Evolutionary conservation across 2,797 vertebrate genomes (phyloP), one percentile per base, ranked within the genome.

Genomic region (Nothura maculosa): DNA sequence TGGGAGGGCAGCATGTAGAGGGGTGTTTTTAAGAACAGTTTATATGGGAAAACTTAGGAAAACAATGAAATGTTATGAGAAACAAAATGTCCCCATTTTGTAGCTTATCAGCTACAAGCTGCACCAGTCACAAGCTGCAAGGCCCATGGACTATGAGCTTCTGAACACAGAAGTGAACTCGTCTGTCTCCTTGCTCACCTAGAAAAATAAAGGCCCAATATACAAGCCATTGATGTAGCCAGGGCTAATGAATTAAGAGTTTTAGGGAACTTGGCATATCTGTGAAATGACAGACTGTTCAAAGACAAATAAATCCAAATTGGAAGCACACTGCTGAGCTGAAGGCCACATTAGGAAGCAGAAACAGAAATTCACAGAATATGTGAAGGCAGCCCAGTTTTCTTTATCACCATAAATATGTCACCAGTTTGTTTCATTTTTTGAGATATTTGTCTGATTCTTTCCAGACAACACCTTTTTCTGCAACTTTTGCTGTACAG

Each of bases 221-320:
- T 2, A 38, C 40, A 76, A 92, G 28, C 17, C 66, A 70, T 4
- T 69, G 42, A 10, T 19, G 73, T 36, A 24, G 24, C 24, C 24
- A 50, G 48, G 48, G 48, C 48, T 14, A 50, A 50, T 50, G 24
- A 48, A 48, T 25, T 13, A 25, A 64, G 47, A 5, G 2, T 72
- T 93, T 75, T 47, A 34, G 12, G 19, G 70, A 70, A 75, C 16
- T 57, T 15, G 19, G 9, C 4, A 0, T 15, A 52, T 7, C 30
- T 74, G 54, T 25, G 19, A 43, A 80, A 36, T 10, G 40, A 64
- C 36, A 87, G 30, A 11, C 22, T 81, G 20, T 18, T 10, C 55
- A 72, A 79, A 78, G 36, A 50, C 25, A 78, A 47, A 22, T 14
- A 85, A 62, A 92, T 17, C 12, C 42, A 92, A 64, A 85, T 42